Percentiles rank a stretch among this genome's conserved stretches.
phyloP scores from a whole-genome alignment of 2,113 vertebrate species.

The Reinhardtius hippoglossoides region DNA sequence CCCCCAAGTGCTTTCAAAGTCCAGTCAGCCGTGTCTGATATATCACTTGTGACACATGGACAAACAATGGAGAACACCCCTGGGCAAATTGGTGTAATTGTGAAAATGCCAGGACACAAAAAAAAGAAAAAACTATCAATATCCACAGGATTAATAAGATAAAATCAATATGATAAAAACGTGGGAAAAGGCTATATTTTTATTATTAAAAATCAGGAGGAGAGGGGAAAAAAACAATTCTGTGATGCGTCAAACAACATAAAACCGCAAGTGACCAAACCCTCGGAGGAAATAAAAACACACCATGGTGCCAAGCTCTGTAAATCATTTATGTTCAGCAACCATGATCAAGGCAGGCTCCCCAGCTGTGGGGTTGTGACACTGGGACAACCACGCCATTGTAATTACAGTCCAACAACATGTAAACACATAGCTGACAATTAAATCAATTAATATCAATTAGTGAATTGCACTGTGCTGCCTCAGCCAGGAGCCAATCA shows the following conservation, averaged over 20 bases:
- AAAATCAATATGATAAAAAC: constrained; percentile 7
- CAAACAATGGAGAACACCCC: constrained; percentile 54
- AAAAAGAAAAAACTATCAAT: not conserved
- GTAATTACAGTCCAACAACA: constrained; percentile 28
- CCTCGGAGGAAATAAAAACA: constrained; percentile 22
- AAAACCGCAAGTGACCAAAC: constrained; percentile 18
- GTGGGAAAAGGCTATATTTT: not conserved
- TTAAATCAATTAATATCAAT: constrained; percentile 78
- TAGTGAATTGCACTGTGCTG: constrained; percentile 49
- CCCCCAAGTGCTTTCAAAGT: constrained; percentile 56
- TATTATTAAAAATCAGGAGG: not conserved
- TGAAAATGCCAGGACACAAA: constrained; percentile 21
- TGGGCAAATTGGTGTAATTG: constrained; percentile 33
- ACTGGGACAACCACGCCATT: constrained; percentile 32
- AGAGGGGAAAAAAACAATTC: not conserved
- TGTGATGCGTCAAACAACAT: not conserved
- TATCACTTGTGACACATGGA: constrained; percentile 67
- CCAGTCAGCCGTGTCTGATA: constrained; percentile 56
- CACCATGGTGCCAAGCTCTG: not conserved
- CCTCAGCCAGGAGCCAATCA: constrained; percentile 30
- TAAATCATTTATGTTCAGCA: constrained; percentile 14
- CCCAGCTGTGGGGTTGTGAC: constrained; percentile 21
- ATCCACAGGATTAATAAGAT: constrained; percentile 7
- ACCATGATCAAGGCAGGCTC: constrained; percentile 2
- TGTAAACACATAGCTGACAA: constrained; percentile 52